These are phyloP conservation scores for Oxycera nigricornis DNA, from an alignment of 2,888 invertebrate species.

Conservation along the genomic window DNA sequence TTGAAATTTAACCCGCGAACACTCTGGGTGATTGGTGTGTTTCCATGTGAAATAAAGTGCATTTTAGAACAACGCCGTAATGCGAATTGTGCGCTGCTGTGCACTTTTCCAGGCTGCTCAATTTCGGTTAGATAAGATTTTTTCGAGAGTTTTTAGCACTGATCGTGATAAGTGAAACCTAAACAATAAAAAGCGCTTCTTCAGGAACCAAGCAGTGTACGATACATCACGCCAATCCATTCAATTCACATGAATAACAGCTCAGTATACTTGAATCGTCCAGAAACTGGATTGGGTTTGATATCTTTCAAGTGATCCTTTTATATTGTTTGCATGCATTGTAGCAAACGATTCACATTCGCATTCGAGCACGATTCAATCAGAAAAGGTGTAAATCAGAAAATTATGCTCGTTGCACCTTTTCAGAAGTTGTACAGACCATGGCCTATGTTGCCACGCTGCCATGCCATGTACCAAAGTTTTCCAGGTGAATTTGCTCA, in stretches of 20 bases:
- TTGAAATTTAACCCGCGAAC: background rate
- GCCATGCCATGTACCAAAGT: background rate
- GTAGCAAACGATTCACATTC: conserved; percentile 11
- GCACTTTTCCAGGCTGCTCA: too few relatives aligned
- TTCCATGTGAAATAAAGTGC: too few relatives aligned
- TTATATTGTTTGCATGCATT: background rate
- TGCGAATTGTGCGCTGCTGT: too few relatives aligned
- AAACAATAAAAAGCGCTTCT: background rate
- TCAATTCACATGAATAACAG: background rate
- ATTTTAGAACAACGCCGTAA: too few relatives aligned
- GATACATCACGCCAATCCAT: background rate
- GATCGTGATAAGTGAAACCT: background rate
- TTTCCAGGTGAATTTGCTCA: conserved; percentile 20
- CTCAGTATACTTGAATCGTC: background rate
- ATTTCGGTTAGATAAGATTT: background rate
- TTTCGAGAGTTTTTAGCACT: background rate
- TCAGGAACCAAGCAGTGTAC: background rate
- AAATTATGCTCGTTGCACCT: conserved; percentile 40
- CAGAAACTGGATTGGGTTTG: background rate
- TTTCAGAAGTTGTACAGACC: conserved; percentile 30
- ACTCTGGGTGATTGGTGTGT: background rate
- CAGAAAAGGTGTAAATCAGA: conserved; percentile 42
- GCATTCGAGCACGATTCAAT: conserved; percentile 39
- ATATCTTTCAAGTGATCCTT: background rate
- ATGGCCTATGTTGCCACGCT: too few relatives aligned